These are phyloP conservation scores for Athene cunicularia DNA, from an alignment of 2,113 vertebrate species.

Conservation along the genomic window DNA sequence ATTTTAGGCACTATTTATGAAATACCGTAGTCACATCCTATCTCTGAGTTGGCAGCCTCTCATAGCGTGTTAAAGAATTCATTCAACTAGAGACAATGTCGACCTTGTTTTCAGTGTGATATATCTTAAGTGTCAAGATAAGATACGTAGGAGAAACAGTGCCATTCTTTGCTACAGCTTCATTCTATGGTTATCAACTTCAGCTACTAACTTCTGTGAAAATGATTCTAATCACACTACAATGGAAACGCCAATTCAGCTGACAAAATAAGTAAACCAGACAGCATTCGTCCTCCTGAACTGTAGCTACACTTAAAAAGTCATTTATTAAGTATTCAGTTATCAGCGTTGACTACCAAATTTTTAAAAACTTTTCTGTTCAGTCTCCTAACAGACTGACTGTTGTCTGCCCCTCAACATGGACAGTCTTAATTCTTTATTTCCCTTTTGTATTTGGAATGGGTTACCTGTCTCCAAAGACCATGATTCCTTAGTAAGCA, in stretches of 20 bases:
- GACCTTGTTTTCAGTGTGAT: not conserved
- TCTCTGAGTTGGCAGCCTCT: not conserved
- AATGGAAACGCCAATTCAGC: not conserved
- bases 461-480: not conserved
- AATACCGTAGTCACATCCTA: not conserved
- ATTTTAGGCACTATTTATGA: not conserved
- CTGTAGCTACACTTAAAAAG: not conserved
- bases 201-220: not conserved
- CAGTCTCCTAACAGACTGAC: fast-evolving
- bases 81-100: not conserved
- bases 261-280: not conserved
- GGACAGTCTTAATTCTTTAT: not conserved
- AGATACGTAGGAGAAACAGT: not conserved
- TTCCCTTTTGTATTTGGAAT: not conserved
- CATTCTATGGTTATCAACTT: not conserved
- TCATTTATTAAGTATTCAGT: not conserved
- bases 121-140: not conserved
- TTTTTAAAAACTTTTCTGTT: not conserved
- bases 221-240: not conserved
- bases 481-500: not conserved
- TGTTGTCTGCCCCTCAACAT: not conserved
- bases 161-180: not conserved
- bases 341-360: not conserved
- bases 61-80: fast-evolving
- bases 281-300: not conserved